phyloP scores from a whole-genome alignment of 2,888 invertebrate species.

The Diarsia rubi region DNA sequence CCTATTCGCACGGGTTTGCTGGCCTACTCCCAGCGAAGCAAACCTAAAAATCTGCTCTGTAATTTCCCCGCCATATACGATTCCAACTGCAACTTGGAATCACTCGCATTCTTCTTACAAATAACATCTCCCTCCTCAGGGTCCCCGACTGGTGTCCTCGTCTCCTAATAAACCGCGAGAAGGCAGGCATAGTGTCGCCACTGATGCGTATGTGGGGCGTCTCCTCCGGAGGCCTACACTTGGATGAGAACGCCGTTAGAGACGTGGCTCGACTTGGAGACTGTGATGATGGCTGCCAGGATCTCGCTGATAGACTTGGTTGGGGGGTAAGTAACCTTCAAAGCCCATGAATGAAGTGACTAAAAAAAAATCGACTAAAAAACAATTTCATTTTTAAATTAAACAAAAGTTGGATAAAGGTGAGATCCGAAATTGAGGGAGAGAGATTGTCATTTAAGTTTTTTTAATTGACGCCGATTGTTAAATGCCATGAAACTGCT shows the following conservation, averaged over 20 bases:
- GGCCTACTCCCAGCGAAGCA: background rate
- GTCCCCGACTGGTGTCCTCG: slow-evolving; percentile 94
- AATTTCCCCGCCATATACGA: background rate
- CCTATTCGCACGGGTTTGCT: background rate
- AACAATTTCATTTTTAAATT: background rate
- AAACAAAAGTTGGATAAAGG: background rate
- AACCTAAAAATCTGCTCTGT: background rate
- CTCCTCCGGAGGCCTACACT: slow-evolving; percentile 92
- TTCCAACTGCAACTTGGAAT: background rate
- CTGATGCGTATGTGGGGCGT: slow-evolving; percentile 81
- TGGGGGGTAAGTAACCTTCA: slow-evolving; percentile 92
- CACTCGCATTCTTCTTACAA: background rate
- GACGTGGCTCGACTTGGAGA: slow-evolving; percentile 96
- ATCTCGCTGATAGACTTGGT: slow-evolving; percentile 94
- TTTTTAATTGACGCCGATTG: no score
- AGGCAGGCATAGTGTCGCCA: slow-evolving; percentile 88
- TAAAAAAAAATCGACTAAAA: background rate
- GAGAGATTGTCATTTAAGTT: no score
- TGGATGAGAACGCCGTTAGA: slow-evolving; percentile 92
- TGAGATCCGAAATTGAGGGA: no score
- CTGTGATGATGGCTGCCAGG: slow-evolving; percentile 95
- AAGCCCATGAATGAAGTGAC: no score
- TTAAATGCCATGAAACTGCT: no score
- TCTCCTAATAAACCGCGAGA: slow-evolving; percentile 96
- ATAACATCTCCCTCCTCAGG: slow-evolving; percentile 59